Conservation (phyloP, 2,113 vertebrate genomes). For the Sorex araneus region DNA sequence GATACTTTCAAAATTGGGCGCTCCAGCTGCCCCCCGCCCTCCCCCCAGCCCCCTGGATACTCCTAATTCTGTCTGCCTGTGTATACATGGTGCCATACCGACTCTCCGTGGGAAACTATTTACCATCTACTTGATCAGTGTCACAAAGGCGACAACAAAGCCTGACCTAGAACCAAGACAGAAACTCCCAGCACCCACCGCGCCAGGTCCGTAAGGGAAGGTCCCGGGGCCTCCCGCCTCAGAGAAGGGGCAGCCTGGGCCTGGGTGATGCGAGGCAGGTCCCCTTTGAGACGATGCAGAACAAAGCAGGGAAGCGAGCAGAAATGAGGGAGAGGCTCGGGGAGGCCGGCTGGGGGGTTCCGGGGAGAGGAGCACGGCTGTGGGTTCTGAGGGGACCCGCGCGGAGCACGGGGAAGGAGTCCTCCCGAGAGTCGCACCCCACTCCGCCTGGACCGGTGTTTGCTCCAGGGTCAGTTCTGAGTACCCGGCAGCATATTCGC, state of each 20-base stretch:
- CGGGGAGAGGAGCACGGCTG: background rate
- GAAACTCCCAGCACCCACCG: background rate
- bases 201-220: background rate
- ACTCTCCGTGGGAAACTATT: background rate
- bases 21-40: no score
- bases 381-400: background rate
- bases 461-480: background rate
- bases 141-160: background rate
- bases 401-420: no score
- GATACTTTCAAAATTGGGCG: background rate
- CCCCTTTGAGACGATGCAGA: no score
- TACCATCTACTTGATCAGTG: background rate
- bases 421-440: no score
- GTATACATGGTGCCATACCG: no score
- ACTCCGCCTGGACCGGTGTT: no score
- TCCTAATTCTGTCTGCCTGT: background rate
- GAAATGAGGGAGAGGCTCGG: background rate
- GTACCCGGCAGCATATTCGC: background rate
- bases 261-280: background rate
- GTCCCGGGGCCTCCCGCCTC: background rate
- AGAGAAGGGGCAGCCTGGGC: background rate
- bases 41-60: no score
- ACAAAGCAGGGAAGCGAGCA: background rate
- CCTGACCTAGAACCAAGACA: background rate
- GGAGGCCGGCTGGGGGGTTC: rapidly evolving